Conservation (phyloP, 2,888 invertebrate genomes). For the Nephrotoma appendiculata region DNA sequence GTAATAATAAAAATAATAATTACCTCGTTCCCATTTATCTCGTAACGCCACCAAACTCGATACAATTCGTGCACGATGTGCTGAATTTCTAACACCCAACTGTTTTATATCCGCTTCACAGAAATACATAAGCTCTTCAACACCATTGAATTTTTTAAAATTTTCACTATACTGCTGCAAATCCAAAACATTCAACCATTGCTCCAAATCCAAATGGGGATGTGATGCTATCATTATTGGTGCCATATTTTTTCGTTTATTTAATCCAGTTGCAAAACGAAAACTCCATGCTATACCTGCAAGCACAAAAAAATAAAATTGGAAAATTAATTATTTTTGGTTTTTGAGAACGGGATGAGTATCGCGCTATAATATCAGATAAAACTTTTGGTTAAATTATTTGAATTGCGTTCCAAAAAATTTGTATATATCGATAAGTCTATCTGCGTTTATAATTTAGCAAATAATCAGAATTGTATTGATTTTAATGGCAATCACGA, state of each 20-base stretch:
- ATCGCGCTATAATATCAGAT: neutral
- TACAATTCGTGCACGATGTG: constrained; percentile 47
- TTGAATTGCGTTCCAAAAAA: too few relatives aligned
- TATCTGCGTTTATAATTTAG: neutral
- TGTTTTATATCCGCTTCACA: constrained; percentile 43
- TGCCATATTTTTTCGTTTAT: constrained; percentile 20
- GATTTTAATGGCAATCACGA: neutral
- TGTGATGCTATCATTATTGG: constrained; percentile 15
- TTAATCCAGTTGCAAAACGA: constrained; percentile 25
- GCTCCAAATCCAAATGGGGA: constrained; percentile 38
- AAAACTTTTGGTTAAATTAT: neutral
- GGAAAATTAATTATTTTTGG: neutral
- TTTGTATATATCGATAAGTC: too few relatives aligned
- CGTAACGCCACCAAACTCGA: constrained; percentile 46
- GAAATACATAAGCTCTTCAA: constrained; percentile 41
- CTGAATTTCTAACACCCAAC: constrained; percentile 44
- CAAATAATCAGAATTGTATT: neutral
- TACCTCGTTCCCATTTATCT: constrained; percentile 42
- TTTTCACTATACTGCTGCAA: constrained; percentile 18
- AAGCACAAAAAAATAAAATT: constrained; percentile 9
- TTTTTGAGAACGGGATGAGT: neutral
- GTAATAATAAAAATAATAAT: constrained; percentile 11
- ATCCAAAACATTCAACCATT: constrained; percentile 41
- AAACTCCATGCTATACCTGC: constrained; percentile 35
- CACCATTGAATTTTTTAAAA: constrained; percentile 38